Percentiles rank a stretch among this genome's conserved stretches.
Evolutionary conservation across 2,113 vertebrate genomes (phyloP).

Genomic region (Psittacus erithacus): DNA sequence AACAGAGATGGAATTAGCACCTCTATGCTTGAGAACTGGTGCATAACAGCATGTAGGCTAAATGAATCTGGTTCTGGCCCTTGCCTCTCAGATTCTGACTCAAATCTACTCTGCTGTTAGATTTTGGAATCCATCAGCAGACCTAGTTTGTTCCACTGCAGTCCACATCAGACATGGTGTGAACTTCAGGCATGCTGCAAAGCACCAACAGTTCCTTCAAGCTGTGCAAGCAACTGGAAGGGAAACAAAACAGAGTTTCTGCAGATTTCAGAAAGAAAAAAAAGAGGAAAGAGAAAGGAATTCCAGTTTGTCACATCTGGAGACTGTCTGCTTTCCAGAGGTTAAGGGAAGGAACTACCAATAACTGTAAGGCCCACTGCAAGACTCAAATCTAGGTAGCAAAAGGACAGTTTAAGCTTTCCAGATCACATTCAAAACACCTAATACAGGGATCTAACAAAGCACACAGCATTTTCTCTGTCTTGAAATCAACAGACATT

Average conservation of each 20-base stretch:
- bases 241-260: neutral
- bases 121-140: neutral
- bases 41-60: neutral
- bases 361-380: neutral
- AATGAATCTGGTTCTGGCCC: neutral
- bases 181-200: neutral
- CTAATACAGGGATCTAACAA: neutral
- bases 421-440: neutral
- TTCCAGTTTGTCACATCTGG: neutral
- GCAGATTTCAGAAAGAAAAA: neutral
- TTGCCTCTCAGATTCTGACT: neutral
- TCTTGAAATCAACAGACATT: neutral
- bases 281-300: neutral
- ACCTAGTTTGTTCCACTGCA: neutral
- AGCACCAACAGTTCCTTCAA: neutral
- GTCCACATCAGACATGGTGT: fast-evolving
- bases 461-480: neutral
- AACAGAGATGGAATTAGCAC: neutral
- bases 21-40: neutral
- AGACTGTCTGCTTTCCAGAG: neutral
- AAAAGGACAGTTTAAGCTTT: neutral
- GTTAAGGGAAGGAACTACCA: neutral
- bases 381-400: neutral
- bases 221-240: neutral
- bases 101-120: neutral